Evolutionary conservation across 2,888 invertebrate species (phyloP), one percentile per base, ranked within the genome.

Genomic region (Tanypteryx hageni): DNA sequence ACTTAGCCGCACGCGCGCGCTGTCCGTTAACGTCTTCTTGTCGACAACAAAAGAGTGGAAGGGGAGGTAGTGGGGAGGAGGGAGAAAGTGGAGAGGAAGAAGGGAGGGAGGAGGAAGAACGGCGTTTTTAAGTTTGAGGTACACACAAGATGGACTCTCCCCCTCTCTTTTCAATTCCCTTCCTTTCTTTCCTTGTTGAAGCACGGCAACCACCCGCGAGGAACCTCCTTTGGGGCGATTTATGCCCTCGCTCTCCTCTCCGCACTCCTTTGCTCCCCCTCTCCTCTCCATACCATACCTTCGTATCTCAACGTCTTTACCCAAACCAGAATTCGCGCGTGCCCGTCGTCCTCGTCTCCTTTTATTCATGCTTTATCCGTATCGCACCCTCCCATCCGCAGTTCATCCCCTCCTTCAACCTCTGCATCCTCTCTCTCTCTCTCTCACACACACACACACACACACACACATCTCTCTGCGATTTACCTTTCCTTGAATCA

Each of bases 1-100:
- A 56, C 18, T 44, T 44, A 0, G 68, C 0, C 22, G 89, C 89
- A 89, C 89, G 89, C 89, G 89, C 89, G 64, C 89, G 89, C 89
- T 89, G 89, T 89, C 89, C 89, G 89, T 89, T 89, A 76, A 89
- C 89, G 89, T 64, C 86, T 86, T 16, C 22, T 58, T 61, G 89
- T 14, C 89, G 59, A 59, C 64, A 83, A 83, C 44, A 89, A 89
- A 64, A 56, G 89, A n/a, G 18, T 14, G 16, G 13, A 31, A 31
- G 31, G n/a, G 27, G 16, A n/a, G 14, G n/a, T 16, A 27, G 13
- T 27, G 16, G 18, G 27, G 56, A n/a, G 56, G 57, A 83, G 83
- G 56, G 9, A 82, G 2, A 27, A 82, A 44, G 18, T 13, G 16
- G 16, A 44, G 44, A 16, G 83, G 56, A 10, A 56, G 83, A 14